These are phyloP conservation scores for Adelosebastes latens DNA, from an alignment of 2,797 vertebrate genomes.

Conservation along the genomic window DNA sequence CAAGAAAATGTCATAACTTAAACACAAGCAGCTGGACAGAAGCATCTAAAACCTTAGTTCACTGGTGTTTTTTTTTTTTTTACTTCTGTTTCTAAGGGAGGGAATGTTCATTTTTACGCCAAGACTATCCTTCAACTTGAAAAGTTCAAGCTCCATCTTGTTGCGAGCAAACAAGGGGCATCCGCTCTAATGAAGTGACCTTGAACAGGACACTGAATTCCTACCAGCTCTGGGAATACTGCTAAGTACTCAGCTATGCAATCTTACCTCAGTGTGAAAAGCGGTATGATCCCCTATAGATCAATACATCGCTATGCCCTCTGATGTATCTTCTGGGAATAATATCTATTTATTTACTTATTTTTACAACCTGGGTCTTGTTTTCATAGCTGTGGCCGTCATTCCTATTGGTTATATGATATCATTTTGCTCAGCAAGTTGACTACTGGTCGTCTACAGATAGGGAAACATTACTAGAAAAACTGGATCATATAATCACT, in stretches of 20 bases:
- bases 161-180: constrained; percentile 5
- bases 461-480: neutral
- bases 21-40: constrained; percentile 28
- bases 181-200: constrained; percentile 29
- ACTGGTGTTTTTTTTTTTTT: neutral
- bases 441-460: neutral
- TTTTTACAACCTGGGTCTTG: neutral
- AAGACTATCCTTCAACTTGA: constrained; percentile 35
- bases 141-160: constrained; percentile 26
- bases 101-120: constrained; percentile 14
- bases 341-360: neutral
- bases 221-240: neutral
- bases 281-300: neutral
- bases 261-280: neutral
- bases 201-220: constrained; percentile 42
- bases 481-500: neutral
- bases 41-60: neutral
- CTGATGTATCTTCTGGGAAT: neutral
- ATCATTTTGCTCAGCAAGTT: neutral
- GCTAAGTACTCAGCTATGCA: neutral
- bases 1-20: constrained; percentile 18
- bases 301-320: neutral
- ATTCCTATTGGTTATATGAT: neutral
- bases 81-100: constrained; percentile 12
- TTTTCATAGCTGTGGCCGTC: neutral